Percentiles rank a stretch among this genome's conserved stretches.
phyloP scores from a whole-genome alignment of 2,113 vertebrate species.

The Lagopus leucura region DNA sequence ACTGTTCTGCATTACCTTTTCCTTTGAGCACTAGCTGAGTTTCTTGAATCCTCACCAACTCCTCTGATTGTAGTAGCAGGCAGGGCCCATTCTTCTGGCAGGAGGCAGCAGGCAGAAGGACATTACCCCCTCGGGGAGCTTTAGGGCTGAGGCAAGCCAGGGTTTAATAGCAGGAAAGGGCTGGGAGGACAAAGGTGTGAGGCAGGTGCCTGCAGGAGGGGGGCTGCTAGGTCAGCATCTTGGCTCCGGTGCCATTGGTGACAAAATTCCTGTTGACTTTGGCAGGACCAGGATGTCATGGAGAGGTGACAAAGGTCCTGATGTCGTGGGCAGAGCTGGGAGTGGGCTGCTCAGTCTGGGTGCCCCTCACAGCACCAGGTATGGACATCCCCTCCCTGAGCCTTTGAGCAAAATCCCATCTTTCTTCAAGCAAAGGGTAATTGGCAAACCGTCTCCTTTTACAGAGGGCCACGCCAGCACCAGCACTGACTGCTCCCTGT shows the following conservation, averaged over 20 bases:
- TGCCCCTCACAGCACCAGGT: neutral
- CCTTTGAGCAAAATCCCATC: neutral
- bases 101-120: neutral
- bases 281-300: neutral
- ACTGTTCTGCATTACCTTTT: neutral
- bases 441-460: neutral
- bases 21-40: neutral
- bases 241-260: neutral
- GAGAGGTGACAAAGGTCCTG: neutral
- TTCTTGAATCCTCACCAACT: neutral
- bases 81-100: neutral
- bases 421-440: neutral
- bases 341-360: neutral
- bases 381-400: neutral
- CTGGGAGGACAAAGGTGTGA: neutral
- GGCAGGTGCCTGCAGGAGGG: constrained; percentile 28
- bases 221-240: neutral
- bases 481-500: fast-evolving
- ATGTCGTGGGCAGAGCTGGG: neutral
- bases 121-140: neutral
- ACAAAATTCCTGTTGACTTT: constrained; percentile 1
- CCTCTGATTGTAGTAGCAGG: neutral
- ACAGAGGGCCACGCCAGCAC: too few species aligned
- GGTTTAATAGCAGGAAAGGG: neutral
- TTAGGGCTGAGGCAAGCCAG: neutral